Conservation (phyloP, 2,797 vertebrate species). For the Propithecus perrieri region DNA sequence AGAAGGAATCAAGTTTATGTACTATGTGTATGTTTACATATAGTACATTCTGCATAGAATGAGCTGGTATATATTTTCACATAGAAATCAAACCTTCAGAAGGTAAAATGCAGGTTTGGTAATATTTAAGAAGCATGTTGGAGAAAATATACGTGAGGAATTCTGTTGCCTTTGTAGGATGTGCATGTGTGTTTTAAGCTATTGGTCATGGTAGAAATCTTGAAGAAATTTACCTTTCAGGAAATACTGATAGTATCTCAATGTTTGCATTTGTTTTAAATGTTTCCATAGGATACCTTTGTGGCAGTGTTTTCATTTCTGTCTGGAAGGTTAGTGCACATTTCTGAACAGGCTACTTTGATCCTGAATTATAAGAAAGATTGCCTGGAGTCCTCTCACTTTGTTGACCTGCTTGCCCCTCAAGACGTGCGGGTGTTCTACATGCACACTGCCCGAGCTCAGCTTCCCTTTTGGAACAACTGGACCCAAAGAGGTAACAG, state of each 20-base stretch:
- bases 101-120: background rate
- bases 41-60: background rate
- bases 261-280: background rate
- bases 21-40: background rate
- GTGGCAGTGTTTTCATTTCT: conserved; percentile 92
- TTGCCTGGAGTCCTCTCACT: conserved; percentile 89
- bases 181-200: background rate
- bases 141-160: background rate
- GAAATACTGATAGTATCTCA: background rate
- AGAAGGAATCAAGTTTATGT: background rate
- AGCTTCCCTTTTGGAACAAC: conserved; percentile 91
- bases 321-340: conserved; percentile 89
- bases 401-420: conserved; percentile 93
- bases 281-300: conserved; percentile 89
- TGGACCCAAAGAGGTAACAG: conserved; percentile 87
- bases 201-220: background rate
- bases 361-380: conserved; percentile 92
- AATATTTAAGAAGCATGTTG: background rate
- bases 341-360: conserved; percentile 91
- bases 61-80: background rate
- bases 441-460: conserved; percentile 88
- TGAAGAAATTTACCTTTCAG: background rate
- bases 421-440: conserved; percentile 94
- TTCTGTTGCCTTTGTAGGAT: background rate
- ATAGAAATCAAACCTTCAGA: background rate